Conservation (phyloP, 2,113 vertebrate species). For the Crocuta crocuta region DNA sequence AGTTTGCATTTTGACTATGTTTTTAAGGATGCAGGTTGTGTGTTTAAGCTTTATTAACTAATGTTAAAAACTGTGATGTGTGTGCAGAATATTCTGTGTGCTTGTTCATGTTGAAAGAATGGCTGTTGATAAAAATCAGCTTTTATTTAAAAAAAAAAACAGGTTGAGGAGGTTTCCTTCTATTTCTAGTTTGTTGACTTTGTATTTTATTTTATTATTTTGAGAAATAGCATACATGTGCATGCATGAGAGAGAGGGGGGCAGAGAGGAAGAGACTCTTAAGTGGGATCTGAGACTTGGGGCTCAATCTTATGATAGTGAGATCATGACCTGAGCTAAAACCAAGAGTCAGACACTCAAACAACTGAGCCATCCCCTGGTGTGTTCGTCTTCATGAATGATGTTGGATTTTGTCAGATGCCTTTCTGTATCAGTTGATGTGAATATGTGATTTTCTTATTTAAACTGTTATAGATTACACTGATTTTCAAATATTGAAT, state of each 20-base stretch:
- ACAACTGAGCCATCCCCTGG: too few relatives aligned
- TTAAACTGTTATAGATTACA: background rate
- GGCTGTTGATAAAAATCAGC: constrained; percentile 94
- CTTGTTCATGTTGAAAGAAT: constrained; percentile 94
- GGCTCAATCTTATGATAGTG: too few relatives aligned
- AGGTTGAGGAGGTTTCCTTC: background rate
- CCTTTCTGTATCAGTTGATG: background rate
- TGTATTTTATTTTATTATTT: background rate
- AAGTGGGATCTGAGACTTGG: too few relatives aligned
- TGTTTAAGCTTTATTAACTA: constrained; percentile 95
- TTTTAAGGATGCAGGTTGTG: constrained; percentile 94
- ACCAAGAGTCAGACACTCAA: too few relatives aligned
- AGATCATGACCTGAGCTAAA: too few relatives aligned
- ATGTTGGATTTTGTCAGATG: background rate
- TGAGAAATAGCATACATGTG: too few relatives aligned
- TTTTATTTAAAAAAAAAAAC: constrained; percentile 91
- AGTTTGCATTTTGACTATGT: constrained; percentile 95
- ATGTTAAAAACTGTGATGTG: constrained; percentile 96
- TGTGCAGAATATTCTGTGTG: constrained; percentile 94
- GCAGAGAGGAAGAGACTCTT: too few relatives aligned
- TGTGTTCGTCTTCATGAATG: background rate
- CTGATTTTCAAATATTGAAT: background rate
- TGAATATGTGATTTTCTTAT: background rate
- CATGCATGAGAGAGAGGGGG: too few relatives aligned
- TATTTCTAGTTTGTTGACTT: background rate